These are phyloP conservation scores for Zaprionus obscuricornis DNA, from an alignment of 2,888 invertebrate species.

Conservation along the genomic window DNA sequence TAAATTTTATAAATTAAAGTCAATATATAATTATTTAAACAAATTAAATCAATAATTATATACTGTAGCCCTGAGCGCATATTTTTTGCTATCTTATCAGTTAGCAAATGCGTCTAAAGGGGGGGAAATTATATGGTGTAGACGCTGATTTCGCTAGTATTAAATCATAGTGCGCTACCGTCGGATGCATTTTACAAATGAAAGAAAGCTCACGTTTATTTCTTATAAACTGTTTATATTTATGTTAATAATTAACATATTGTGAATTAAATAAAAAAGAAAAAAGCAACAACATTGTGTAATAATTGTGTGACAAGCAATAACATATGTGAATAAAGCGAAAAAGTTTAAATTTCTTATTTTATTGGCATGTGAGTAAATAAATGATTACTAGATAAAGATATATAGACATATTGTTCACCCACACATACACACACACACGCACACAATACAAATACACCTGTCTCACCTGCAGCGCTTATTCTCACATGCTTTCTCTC, in stretches of 20 bases:
- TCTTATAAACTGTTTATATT: slow-evolving; percentile 10
- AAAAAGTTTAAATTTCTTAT: no score
- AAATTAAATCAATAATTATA: not conserved
- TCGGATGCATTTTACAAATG: slow-evolving; percentile 44
- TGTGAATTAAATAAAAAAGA: no score
- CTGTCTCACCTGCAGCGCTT: slow-evolving; percentile 13
- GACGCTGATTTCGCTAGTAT: slow-evolving; percentile 57
- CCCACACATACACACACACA: no score
- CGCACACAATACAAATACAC: slow-evolving; percentile 19
- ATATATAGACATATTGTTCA: no score
- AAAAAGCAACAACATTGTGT: no score
- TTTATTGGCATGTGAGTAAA: slow-evolving; percentile 40
- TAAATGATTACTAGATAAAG: slow-evolving; percentile 29
- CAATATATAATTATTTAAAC: not conserved
- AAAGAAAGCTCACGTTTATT: slow-evolving; percentile 9
- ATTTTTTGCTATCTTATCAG: slow-evolving; percentile 61
- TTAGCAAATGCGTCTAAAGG: slow-evolving; percentile 23
- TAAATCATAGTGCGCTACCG: slow-evolving; percentile 51
- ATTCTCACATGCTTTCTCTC: no score
- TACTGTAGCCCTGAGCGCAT: no score
- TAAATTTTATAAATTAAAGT: not conserved
- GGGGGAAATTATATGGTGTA: slow-evolving; percentile 18
- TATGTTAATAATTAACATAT: slow-evolving; percentile 13
- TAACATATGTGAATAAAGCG: no score
- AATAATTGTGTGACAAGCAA: no score